Evolutionary conservation across 2,797 vertebrate genomes (phyloP).

Genomic region (Naso thynnoides): DNA sequence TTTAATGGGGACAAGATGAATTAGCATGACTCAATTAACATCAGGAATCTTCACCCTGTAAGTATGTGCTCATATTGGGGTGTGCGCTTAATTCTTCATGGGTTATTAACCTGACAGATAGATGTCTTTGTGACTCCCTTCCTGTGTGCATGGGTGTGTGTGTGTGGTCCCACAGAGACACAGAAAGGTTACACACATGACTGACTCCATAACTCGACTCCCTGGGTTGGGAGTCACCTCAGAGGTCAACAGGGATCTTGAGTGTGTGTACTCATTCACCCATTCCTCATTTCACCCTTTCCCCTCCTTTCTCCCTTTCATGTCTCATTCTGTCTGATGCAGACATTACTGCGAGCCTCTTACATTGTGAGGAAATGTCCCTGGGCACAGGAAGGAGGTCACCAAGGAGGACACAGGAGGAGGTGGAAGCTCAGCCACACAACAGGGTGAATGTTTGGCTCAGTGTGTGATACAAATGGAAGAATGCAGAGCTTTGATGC

Average conservation of each 20-base stretch:
- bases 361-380: constrained; percentile 44
- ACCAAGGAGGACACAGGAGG: constrained; percentile 16
- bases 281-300: constrained; percentile 51
- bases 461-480: neutral
- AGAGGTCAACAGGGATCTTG: constrained; percentile 70
- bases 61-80: constrained; percentile 1
- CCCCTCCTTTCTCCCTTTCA: constrained; percentile 27
- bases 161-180: constrained; percentile 47
- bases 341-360: constrained; percentile 43
- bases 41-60: neutral
- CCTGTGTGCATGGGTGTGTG: constrained; percentile 36
- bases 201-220: constrained; percentile 63
- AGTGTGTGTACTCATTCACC: constrained; percentile 59
- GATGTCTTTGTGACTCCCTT: constrained; percentile 43
- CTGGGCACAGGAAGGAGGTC: neutral
- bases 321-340: constrained; percentile 40
- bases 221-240: constrained; percentile 52
- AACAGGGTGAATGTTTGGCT: constrained; percentile 3
- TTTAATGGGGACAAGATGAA: neutral
- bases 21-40: neutral
- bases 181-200: constrained; percentile 67
- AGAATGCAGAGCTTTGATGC: constrained; percentile 1
- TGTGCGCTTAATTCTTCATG: constrained; percentile 22
- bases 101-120: constrained; percentile 58
- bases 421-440: constrained; percentile 14